Percentiles rank a stretch among this genome's conserved stretches.
These are phyloP conservation scores for Aphelenchoides bicaudatus DNA, from an alignment of 2,888 invertebrate genomes.

Conservation along the genomic window DNA sequence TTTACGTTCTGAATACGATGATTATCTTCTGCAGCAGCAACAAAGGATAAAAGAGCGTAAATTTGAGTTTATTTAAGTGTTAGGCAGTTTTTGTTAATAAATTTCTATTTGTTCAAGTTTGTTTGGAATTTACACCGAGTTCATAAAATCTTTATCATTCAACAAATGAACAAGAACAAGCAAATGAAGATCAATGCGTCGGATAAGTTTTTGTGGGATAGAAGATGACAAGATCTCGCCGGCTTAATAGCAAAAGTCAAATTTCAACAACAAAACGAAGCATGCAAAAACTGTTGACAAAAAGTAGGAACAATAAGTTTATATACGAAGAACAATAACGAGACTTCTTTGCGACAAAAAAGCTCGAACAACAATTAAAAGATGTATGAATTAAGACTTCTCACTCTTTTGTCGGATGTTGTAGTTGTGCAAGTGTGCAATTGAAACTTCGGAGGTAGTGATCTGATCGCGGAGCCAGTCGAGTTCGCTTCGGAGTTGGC, in stretches of 20 bases:
- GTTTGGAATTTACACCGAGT: not conserved
- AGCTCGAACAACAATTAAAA: not conserved
- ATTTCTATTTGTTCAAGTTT: not conserved
- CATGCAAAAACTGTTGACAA: no score
- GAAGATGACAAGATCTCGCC: no score
- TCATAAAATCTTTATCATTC: no score
- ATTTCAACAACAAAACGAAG: no score
- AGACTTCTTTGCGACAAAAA: no score
- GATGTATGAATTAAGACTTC: not conserved
- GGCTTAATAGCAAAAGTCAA: no score
- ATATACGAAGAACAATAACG: no score
- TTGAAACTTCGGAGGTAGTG: constrained; percentile 95
- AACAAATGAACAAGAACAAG: no score
- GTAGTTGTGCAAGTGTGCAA: constrained; percentile 92
- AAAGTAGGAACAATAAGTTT: no score
- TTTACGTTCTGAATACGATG: constrained; percentile 48
- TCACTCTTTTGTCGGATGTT: constrained; percentile 75
- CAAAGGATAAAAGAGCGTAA: constrained; percentile 56
- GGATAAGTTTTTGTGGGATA: no score
- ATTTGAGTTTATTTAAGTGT: constrained; percentile 40
- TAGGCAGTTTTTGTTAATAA: not conserved
- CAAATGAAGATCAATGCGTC: no score
- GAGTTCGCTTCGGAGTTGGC: constrained; percentile 37
- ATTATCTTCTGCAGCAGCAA: constrained; percentile 22
- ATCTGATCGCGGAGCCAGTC: constrained; percentile 82